Conservation (phyloP, 2,797 vertebrate genomes). For the Synaphobranchus kaupii region DNA sequence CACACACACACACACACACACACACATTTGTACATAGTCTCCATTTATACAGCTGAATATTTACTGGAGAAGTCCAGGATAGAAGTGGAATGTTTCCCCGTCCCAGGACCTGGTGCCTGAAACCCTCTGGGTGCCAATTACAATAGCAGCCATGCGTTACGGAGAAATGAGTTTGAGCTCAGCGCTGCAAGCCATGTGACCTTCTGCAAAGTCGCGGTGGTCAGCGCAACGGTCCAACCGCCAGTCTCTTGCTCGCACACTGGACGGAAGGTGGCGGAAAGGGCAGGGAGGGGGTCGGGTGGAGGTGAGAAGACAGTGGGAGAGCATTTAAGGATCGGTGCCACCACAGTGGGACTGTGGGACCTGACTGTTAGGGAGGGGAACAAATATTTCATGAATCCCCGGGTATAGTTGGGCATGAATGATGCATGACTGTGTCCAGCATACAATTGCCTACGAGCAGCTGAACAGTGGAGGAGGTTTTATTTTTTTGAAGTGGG, state of each 20-base stretch:
- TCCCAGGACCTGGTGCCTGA: neutral
- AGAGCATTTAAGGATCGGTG: neutral
- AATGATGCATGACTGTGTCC: conserved; percentile 68
- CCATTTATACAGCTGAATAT: neutral
- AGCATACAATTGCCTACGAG: conserved; percentile 49
- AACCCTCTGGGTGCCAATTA: neutral
- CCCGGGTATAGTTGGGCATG: conserved; percentile 57
- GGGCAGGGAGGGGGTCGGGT: conserved; percentile 27
- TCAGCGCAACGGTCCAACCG: neutral
- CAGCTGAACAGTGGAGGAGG: neutral
- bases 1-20: conserved; percentile 24
- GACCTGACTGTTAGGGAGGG: conserved; percentile 56
- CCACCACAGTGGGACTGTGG: conserved; percentile 48
- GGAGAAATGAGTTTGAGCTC: conserved; percentile 5
- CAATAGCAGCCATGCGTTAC: neutral
- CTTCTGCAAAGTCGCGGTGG: neutral
- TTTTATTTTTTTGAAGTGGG: neutral
- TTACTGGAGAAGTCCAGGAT: neutral
- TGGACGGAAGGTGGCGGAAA: conserved; percentile 42
- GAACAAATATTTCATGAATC: conserved; percentile 75
- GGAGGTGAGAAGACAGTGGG: conserved; percentile 3
- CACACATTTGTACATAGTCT: neutral
- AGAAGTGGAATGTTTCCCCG: neutral
- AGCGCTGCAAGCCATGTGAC: neutral
- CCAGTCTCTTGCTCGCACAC: neutral